Evolutionary conservation across 1,140 invertebrate genomes (phyloP), one percentile per base, ranked within the genome.

Genomic region (Telenomus remus): DNA sequence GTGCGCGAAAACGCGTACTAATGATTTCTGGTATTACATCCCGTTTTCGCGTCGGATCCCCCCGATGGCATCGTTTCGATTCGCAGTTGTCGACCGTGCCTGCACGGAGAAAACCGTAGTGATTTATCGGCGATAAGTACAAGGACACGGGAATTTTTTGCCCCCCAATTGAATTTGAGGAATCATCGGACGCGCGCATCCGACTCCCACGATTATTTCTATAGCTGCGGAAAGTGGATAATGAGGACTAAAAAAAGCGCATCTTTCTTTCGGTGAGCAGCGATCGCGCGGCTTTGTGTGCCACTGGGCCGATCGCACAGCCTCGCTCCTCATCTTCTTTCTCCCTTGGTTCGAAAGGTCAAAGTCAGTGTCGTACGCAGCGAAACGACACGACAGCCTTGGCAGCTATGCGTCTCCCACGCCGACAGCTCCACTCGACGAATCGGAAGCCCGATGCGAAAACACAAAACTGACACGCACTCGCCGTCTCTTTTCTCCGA

Each of bases 291-390:
- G 76, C 74, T 87, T 88, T 87, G 85, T 87, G 74, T 86, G 86
- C 85, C 86, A 88, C 84, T 85, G 81, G 85, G 86, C 82, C 85
- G 81, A 84, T 84, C 78, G 81, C 81, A 76, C 79, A 84, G 80
- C 75, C 79, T 82, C 80, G 78, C 81, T 80, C 79, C 70, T 78
- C 71, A 63, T 79, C 66, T 71, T 72, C 49, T 19, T 56, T 71
- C 74, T 74, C 57, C 66, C 54, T 65, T 60, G 49, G 70, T 54
- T 74, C 59, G 61, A 73, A 77, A 72, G 70, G 77, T 78, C 77
- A 51, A 39, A 68, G 61, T 77, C 72, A 48, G 54, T 74, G 70
- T 71, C 70, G 47, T 70, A 69, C 60, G 75, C 66, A 51, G 63
- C 51, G 54, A 44, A 57, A 55, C n/a, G 44, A 60, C 49, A 54